Base-by-base conservation (phyloP, 2,797 vertebrate species). In the Margarornis squamiger region DNA sequence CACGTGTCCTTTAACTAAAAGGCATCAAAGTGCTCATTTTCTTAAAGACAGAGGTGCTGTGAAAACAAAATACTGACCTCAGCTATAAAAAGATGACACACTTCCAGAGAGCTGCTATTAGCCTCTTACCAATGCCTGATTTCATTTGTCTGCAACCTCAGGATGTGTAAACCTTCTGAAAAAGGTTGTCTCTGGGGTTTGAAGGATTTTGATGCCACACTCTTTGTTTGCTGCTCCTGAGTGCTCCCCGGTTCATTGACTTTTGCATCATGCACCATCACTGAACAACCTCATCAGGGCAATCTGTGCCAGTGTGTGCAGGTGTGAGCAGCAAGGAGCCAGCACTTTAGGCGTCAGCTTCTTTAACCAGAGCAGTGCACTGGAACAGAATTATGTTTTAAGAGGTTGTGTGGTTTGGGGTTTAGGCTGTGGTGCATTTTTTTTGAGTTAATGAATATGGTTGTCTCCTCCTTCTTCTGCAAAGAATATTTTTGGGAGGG, bases 311-410 rank as follows among this genome's bases (percentile, higher is more conserved):
- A 2, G 13, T 1, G 39, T 10, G 9, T 6, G 46, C 39, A 54
- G 71, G 36, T 22, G 21, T 1, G 4, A 73, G 51, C 62, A 82
- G 36, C 39, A 46, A 24, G 32, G 36, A 46, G n/a, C 14, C 55
- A 81, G 19, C 27, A 12, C 14, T 88, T 54, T 1, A 70, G 29
- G 16, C 9, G 3, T 36, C 52, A 59, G 14, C 55, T 76, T 36
- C 62, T 73, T 84, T 75, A 78, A 63, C 7, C 34, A 41, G 43
- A 63, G 54, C 23, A 46, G 18, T 12, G 41, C 57, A 81, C 80
- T 0, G 0, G 34, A 57, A 41, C 38, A 75, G 26, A 89, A 21
- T 15, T 10, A 12, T 2, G 0, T 4, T 46, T 39, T 65, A 68
- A 82, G 57, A 75, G 9, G 4, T 8, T 58, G 20, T 55, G 7